These are phyloP conservation scores for Chaetorhynchus papuensis DNA, from an alignment of 2,113 vertebrate species.

Conservation along the genomic window DNA sequence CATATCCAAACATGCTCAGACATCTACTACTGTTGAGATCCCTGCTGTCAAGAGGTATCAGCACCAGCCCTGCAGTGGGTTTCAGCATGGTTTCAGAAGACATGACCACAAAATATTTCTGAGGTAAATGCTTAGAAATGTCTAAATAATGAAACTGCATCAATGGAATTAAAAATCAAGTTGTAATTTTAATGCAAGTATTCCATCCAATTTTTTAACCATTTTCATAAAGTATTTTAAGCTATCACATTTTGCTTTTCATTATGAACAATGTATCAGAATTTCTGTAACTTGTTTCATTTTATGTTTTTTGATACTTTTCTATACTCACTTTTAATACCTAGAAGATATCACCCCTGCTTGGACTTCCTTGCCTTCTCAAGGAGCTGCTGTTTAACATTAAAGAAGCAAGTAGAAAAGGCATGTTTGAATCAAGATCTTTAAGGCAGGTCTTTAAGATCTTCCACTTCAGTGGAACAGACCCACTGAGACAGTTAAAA, in stretches of 20 bases:
- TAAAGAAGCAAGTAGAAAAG: neutral
- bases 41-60: neutral
- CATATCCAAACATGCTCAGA: neutral
- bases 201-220: constrained; percentile 5
- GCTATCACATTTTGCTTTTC: neutral
- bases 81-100: constrained; percentile 43
- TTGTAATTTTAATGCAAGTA: constrained; percentile 33
- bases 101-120: constrained; percentile 51
- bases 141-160: constrained; percentile 53
- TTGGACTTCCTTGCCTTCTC: neutral
- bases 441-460: neutral
- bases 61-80: neutral
- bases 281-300: neutral
- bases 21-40: neutral
- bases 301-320: neutral
- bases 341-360: neutral
- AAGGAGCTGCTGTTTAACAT: neutral
- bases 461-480: neutral
- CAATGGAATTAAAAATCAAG: constrained; percentile 31
- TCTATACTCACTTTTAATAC: neutral
- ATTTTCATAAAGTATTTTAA: constrained; percentile 26
- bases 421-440: neutral
- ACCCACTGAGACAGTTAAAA: neutral
- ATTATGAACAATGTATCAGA: neutral
- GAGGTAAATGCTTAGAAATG: constrained; percentile 60